A percentile compares a stretch with the other conserved stretches of the same genome.
These are phyloP conservation scores for Scytalopus superciliaris DNA, from an alignment of 2,113 vertebrate genomes.

Conservation along the genomic window DNA sequence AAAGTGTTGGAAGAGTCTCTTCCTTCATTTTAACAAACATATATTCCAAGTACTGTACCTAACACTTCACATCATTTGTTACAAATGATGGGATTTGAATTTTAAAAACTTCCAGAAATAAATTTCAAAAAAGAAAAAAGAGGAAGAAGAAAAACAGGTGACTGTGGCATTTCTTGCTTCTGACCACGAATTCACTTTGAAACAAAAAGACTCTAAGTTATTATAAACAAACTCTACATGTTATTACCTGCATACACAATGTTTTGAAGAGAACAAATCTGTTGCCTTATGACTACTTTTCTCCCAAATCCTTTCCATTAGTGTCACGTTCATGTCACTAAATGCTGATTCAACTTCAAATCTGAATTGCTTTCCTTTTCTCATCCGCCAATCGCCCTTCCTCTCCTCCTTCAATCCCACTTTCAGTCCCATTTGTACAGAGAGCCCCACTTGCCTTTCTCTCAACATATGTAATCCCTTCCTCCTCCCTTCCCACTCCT, in stretches of 20 bases:
- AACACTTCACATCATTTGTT: constrained; percentile 64
- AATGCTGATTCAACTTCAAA: constrained; percentile 54
- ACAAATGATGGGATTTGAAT: constrained; percentile 67
- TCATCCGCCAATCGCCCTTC: neutral
- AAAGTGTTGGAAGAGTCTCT: constrained; percentile 68
- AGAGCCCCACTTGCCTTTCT: constrained; percentile 31
- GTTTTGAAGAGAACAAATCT: constrained; percentile 10
- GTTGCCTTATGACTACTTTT: constrained; percentile 26
- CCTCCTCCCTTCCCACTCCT: constrained; percentile 29
- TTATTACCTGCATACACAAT: neutral
- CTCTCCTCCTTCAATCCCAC: constrained; percentile 16
- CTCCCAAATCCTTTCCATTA: constrained; percentile 51
- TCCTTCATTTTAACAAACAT: constrained; percentile 71
- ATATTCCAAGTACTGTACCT: constrained; percentile 65
- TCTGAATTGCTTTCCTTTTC: constrained; percentile 36
- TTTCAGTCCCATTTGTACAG: constrained; percentile 6
- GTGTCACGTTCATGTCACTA: constrained; percentile 27
- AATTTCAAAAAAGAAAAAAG: constrained; percentile 28
- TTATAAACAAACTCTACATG: constrained; percentile 13
- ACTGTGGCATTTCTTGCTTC: neutral
- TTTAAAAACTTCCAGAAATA: constrained; percentile 65
- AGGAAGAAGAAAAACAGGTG: constrained; percentile 12
- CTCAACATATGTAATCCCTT: constrained; percentile 50
- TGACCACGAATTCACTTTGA: constrained; percentile 20
- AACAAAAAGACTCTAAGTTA: constrained; percentile 30